Evolutionary conservation across 2,113 vertebrate species (phyloP).

Genomic region (Varanus komodoensis): DNA sequence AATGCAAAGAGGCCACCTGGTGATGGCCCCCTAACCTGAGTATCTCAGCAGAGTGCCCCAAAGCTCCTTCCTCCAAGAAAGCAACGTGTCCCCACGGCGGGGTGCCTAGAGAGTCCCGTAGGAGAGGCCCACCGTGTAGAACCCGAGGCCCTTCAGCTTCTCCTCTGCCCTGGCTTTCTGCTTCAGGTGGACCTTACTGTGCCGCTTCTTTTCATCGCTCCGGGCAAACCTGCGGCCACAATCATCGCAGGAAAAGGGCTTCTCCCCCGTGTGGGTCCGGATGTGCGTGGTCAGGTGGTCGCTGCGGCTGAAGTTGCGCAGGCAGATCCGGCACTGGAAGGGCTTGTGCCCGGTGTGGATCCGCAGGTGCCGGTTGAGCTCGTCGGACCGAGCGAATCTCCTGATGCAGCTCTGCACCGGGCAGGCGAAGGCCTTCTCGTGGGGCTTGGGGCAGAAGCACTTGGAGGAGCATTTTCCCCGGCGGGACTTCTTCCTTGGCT

Average conservation of each 20-base stretch:
- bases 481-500: conserved; percentile 82
- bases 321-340: conserved; percentile 97
- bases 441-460: conserved; percentile 88
- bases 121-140: conserved; percentile 82
- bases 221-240: conserved; percentile 95
- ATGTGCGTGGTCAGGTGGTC: conserved; percentile 99
- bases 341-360: conserved; percentile 98
- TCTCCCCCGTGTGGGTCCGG: conserved; percentile 97
- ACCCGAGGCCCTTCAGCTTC: conserved; percentile 87
- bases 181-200: conserved; percentile 95
- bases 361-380: conserved; percentile 96
- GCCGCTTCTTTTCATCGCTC: conserved; percentile 93
- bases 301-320: conserved; percentile 97
- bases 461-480: conserved; percentile 86
- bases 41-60: background rate
- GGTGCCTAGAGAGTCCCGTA: conserved; percentile 70
- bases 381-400: conserved; percentile 95
- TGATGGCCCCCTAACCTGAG: conserved; percentile 25
- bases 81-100: rapidly evolving
- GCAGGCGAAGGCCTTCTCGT: conserved; percentile 95
- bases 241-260: conserved; percentile 96
- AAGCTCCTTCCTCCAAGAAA: background rate
- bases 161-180: conserved; percentile 95
- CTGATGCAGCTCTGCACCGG: conserved; percentile 94
- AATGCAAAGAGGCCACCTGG: background rate